A percentile compares a stretch with the other conserved stretches of the same genome.
These are phyloP conservation scores for Falco novaeseelandiae DNA, from an alignment of 2,797 vertebrate species.

Conservation along the genomic window DNA sequence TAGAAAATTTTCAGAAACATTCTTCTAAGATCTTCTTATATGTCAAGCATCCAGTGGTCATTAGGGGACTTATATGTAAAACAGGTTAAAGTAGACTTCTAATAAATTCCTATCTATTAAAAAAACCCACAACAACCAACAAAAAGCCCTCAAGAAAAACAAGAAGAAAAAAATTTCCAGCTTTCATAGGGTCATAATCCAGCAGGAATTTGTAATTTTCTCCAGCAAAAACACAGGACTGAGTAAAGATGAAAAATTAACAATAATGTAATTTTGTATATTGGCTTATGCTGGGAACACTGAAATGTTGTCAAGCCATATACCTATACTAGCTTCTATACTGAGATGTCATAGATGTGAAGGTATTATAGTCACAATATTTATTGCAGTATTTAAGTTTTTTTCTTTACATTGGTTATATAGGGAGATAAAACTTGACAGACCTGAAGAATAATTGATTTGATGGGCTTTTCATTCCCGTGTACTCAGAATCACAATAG, in stretches of 20 bases:
- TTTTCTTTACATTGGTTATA: background rate
- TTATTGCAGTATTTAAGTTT: background rate
- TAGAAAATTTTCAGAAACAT: background rate
- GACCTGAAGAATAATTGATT: background rate
- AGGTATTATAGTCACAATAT: background rate
- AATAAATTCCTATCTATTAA: background rate
- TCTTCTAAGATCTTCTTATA: background rate
- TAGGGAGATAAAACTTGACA: background rate
- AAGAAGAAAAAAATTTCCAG: background rate
- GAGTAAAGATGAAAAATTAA: background rate
- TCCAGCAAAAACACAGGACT: background rate
- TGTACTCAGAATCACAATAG: background rate
- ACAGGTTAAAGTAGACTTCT: background rate
- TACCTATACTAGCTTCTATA: background rate
- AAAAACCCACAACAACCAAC: background rate
- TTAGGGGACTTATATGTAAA: background rate
- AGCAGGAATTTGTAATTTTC: background rate
- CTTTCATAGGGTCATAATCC: background rate
- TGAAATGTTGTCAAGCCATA: background rate
- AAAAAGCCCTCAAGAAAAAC: fast-evolving
- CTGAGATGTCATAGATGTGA: background rate
- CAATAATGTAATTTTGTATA: background rate
- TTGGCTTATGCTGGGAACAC: background rate
- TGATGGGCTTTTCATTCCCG: background rate
- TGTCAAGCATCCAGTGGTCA: background rate